Base-by-base conservation (phyloP, 2,797 vertebrate species). In the Anguilla marmorata region DNA sequence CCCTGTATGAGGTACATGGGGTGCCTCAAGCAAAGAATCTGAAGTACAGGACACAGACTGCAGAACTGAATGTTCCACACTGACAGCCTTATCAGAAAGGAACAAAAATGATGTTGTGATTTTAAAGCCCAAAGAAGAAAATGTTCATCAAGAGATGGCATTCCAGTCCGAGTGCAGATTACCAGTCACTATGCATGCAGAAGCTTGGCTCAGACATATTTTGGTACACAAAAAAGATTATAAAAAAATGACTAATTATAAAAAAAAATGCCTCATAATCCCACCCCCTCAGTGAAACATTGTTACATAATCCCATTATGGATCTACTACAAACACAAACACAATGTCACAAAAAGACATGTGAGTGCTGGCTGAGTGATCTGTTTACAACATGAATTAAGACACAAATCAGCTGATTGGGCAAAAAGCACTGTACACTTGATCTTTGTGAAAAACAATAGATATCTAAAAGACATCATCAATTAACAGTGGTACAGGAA, bases 401-500 rank as follows among this genome's bases (percentile, higher is more conserved):
- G 74, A 76, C 74, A 30, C 30, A 74, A 74, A 74, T 74, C 30
- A 74, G 30, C 69, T 74, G 0, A 66, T 66, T 6, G 27, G 69
- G 30, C 69, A 74, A 30, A 30, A 30, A 30, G 27, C 24, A n/a
- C 66, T 27, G 24, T 33, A 74, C 27, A 33, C 24, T 74, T 74
- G 6, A 74, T 74, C 69, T 72, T n/a, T 74, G 63, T 33, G 33
- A 30, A 33, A 74, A 74, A 74, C n/a, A 74, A 14, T 1, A 74
- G 16, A 14, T 4, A 74, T 14, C 7, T 30, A 74, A 30, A 37
- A 76, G 74, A 76, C 41, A 41, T 41, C 16, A 41, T 41, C 14
- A 41, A 37, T 41, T 76, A 76, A 76, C 74, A 76, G 74, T 41
- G 74, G 33, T 76, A 76, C 74, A 76, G 33, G 74, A 41, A 76